Evolutionary conservation across 2,113 vertebrate genomes (phyloP).

Genomic region (Hypomesus transpacificus): DNA sequence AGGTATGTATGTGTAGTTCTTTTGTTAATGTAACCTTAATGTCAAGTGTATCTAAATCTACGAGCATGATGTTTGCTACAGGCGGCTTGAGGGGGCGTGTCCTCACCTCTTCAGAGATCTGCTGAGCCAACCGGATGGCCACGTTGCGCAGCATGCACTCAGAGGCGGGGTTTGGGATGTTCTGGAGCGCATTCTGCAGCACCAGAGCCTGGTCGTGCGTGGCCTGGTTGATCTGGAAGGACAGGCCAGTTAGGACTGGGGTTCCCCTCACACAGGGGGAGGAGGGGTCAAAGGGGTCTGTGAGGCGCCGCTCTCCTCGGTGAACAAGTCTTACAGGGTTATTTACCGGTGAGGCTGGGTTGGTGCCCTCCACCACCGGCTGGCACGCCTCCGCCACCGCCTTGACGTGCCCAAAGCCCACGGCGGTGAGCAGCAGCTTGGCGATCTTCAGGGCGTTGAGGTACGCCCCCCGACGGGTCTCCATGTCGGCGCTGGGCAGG

Average conservation of each 20-base stretch:
- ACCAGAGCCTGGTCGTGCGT: slow-evolving; percentile 90
- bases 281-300: too few relatives aligned
- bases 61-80: too few relatives aligned
- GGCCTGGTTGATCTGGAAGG: slow-evolving; percentile 80
- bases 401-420: slow-evolving; percentile 86
- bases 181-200: slow-evolving; percentile 87
- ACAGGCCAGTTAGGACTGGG: not conserved
- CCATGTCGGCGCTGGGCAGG: slow-evolving; percentile 87
- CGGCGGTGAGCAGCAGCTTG: slow-evolving; percentile 84
- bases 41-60: too few relatives aligned
- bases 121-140: slow-evolving; percentile 87
- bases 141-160: slow-evolving; percentile 91
- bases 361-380: slow-evolving; percentile 80
- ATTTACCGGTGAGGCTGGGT: slow-evolving; percentile 79
- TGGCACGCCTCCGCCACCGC: slow-evolving; percentile 89
- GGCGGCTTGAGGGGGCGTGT: too few relatives aligned
- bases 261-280: too few relatives aligned
- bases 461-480: slow-evolving; percentile 87
- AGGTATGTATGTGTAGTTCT: too few relatives aligned
- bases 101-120: slow-evolving; percentile 88
- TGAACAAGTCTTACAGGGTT: not conserved
- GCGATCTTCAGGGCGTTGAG: slow-evolving; percentile 90
- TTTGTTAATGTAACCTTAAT: too few relatives aligned
- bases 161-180: slow-evolving; percentile 89
- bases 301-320: too few relatives aligned